phyloP scores from a whole-genome alignment of 2,797 vertebrate genomes.

The Enteromius thamalakanensis region DNA sequence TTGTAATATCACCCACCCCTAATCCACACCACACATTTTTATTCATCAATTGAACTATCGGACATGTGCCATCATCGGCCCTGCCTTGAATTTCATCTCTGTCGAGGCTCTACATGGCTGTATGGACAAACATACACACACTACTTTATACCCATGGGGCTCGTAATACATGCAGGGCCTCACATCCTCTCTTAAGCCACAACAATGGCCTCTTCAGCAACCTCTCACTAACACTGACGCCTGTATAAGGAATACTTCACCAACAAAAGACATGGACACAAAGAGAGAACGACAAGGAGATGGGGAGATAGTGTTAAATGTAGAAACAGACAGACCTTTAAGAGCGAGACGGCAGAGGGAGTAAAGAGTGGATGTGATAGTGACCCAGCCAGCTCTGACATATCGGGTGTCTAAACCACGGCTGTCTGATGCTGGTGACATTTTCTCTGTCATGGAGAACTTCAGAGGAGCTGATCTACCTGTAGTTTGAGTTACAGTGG shows the following conservation, averaged over 20 bases:
- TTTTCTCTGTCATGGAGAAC: constrained; percentile 30
- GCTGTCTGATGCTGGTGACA: constrained; percentile 30
- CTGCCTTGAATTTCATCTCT: neutral
- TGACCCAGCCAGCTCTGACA: constrained; percentile 37
- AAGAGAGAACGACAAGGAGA: constrained; percentile 23
- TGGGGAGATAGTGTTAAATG: constrained; percentile 40
- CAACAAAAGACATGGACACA: constrained; percentile 40
- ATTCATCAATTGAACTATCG: neutral
- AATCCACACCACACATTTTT: neutral
- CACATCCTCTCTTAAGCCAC: constrained; percentile 50
- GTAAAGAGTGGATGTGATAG: neutral
- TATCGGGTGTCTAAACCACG: constrained; percentile 41
- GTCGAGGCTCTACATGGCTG: constrained; percentile 14
- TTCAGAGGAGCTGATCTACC: constrained; percentile 43
- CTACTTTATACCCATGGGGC: constrained; percentile 44
- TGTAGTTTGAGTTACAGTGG: constrained; percentile 38
- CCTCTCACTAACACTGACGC: constrained; percentile 31
- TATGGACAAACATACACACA: constrained; percentile 21
- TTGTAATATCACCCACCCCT: neutral
- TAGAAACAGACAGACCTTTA: constrained; percentile 24
- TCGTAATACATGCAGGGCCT: constrained; percentile 47
- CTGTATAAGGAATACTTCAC: constrained; percentile 41
- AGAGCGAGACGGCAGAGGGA: constrained; percentile 23
- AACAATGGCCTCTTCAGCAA: constrained; percentile 47
- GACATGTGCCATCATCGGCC: neutral